A percentile compares a stretch with the other conserved stretches of the same genome.
Evolutionary conservation across 2,113 vertebrate species (phyloP).

Genomic region (Abramis brama): DNA sequence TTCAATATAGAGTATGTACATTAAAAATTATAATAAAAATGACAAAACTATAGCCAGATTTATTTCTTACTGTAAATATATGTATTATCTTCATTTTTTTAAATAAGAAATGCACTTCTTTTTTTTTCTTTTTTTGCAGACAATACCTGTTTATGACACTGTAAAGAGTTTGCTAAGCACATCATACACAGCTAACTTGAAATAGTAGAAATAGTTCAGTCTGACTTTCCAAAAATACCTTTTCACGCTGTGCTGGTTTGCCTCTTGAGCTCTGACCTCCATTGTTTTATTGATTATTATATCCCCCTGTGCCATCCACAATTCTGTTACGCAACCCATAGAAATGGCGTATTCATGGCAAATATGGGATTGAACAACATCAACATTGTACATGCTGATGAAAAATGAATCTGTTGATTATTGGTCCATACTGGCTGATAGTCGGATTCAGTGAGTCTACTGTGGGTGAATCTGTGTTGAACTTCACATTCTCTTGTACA

Average conservation of each 20-base stretch:
- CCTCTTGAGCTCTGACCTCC: constrained; percentile 64
- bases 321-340: constrained; percentile 61
- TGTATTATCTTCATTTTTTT: no score
- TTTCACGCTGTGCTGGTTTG: constrained; percentile 6
- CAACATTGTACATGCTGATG: constrained; percentile 6
- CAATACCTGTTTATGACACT: no score
- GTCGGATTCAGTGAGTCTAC: constrained; percentile 2
- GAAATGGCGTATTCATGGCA: constrained; percentile 35
- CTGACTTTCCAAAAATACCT: constrained; percentile 21
- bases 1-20: neutral
- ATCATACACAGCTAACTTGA: neutral
- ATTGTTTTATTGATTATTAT: constrained; percentile 68
- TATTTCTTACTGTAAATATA: neutral
- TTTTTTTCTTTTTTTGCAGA: no score
- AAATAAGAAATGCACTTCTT: no score
- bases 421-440: constrained; percentile 28
- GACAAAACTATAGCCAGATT: neutral
- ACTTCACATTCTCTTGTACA: neutral
- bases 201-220: neutral
- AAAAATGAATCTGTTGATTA: neutral
- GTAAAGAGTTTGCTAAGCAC: neutral
- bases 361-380: constrained; percentile 29
- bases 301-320: constrained; percentile 43
- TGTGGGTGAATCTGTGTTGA: neutral
- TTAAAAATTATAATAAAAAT: no score